These are phyloP conservation scores for Psittacula echo DNA, from an alignment of 2,797 vertebrate species.

Conservation along the genomic window DNA sequence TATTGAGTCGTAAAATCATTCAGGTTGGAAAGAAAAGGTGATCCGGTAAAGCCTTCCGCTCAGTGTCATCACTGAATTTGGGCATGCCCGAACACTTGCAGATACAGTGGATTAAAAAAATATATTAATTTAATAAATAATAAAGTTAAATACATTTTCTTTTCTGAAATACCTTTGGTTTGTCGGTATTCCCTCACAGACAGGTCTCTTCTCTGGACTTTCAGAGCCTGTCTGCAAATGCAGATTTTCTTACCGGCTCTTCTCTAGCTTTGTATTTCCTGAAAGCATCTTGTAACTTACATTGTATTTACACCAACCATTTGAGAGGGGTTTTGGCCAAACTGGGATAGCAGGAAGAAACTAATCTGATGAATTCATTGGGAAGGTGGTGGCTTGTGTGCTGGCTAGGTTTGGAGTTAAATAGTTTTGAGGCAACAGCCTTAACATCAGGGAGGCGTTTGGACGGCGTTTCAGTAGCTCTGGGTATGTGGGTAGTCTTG, in stretches of 20 bases:
- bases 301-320: neutral
- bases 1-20: neutral
- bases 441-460: neutral
- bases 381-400: neutral
- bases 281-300: neutral
- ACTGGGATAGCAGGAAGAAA: neutral
- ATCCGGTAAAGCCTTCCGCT: neutral
- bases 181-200: neutral
- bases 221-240: neutral
- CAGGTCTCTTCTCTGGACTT: neutral
- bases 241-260: neutral
- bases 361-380: neutral
- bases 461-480: neutral
- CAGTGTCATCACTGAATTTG: neutral
- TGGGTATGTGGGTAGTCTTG: neutral
- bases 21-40: neutral
- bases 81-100: neutral
- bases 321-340: neutral
- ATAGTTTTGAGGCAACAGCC: neutral
- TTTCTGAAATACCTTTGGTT: neutral
- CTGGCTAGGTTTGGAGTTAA: neutral
- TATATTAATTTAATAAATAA: too few species aligned
- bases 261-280: neutral
- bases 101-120: neutral
- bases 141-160: neutral